Conservation (phyloP, 30 jellyfish, hydroid and myxozoan species). For the Kudoa iwatai region DNA sequence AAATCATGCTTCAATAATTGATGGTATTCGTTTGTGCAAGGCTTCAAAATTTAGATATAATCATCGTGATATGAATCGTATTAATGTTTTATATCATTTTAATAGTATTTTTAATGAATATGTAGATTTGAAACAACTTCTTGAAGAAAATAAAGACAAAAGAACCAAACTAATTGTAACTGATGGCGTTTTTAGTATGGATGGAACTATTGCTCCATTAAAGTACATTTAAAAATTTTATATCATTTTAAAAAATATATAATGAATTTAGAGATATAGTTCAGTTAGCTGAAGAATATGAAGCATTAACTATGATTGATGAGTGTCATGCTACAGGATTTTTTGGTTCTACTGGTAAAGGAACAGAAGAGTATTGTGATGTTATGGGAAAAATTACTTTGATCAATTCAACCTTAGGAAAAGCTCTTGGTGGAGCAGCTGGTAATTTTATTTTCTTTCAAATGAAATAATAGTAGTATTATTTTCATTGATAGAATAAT, state of each 20-base stretch:
- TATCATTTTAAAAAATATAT: no score
- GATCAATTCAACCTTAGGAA: conserved; percentile 73
- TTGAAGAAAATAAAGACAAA: neutral
- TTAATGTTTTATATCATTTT: neutral
- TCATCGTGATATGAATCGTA: conserved; percentile 54
- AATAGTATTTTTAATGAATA: no score
- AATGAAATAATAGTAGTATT: no score
- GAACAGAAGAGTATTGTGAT: conserved; percentile 63
- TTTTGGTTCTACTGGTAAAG: conserved; percentile 81
- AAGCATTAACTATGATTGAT: conserved; percentile 43
- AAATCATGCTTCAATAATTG: conserved; percentile 76
- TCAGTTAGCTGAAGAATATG: conserved; percentile 61
- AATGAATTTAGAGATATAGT: conserved; percentile 19
- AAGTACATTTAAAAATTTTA: no score
- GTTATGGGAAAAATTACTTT: conserved; percentile 25
- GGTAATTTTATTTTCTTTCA: no score
- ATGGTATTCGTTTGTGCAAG: conserved; percentile 59
- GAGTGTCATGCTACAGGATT: conserved; percentile 96
- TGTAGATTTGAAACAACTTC: neutral
- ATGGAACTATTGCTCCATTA: conserved; percentile 79
- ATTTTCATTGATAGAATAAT: no score
- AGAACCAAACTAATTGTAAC: conserved; percentile 60
- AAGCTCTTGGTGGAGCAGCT: conserved; percentile 98
- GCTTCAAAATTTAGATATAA: conserved; percentile 58
- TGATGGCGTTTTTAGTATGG: conserved; percentile 97